Base-by-base conservation (phyloP, 2,113 vertebrate species). In the Vombatus ursinus region DNA sequence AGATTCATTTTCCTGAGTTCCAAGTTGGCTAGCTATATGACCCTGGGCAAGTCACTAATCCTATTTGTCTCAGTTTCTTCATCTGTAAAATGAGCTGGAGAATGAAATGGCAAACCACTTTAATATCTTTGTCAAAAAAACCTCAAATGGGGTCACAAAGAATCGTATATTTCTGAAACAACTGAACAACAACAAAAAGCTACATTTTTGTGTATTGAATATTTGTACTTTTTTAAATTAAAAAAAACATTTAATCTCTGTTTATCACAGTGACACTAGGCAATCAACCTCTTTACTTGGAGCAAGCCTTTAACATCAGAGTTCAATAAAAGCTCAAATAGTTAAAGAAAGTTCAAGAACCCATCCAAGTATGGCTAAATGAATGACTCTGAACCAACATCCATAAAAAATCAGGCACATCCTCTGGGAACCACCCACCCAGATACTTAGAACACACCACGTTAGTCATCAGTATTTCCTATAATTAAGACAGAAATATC, bases 361-460 rank as follows among this genome's bases (percentile, higher is more conserved):
- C 26, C 57, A 54, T 77, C 92, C 19, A 84, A 22, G n/a, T 84
- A 44, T 84, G 19, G n/a, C 68, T 57, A 95, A 94, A 96, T 91
- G 52, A 92, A 89, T 1, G 50, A 92, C 54, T 92, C 95, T 92
- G 54, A 91, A 54, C 47, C 44, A 95, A 95, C 89, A 91, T 77
- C 94, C 95, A 31, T 50, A 92, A 95, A 94, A 52, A 96, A 94
- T 93, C 93, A 77, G 90, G 53, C 77, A 50, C 54, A 49, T 95
- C 92, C 24, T 93, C 47, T 94, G 57, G 52, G 52, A 53, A 19
- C 61, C 52, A 68, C 11, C 91, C 28, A 95, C 68, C 92, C 26
- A 96, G 22, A 90, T 14, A 95, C 26, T 47, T 92, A 93, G 95
- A 95, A 52, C 26, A 48, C 90, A 50, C 93, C 37, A 95, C 28